These are phyloP conservation scores for Jaculus jaculus DNA, from an alignment of 2,113 vertebrate species.

Conservation along the genomic window DNA sequence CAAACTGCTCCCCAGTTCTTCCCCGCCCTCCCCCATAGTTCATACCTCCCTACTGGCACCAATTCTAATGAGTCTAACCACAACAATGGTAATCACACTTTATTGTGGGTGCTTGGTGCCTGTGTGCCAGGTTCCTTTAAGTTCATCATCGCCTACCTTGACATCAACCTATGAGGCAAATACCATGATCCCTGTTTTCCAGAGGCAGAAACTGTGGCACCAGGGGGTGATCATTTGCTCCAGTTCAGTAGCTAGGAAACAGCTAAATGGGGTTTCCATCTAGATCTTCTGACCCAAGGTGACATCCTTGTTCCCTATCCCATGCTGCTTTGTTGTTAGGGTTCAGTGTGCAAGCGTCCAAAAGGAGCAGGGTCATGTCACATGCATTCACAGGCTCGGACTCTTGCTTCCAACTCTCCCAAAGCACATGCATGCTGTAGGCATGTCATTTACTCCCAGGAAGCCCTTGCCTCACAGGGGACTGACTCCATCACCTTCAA, in stretches of 20 bases:
- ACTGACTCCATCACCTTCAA: neutral
- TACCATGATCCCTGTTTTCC: neutral
- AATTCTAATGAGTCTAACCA: neutral
- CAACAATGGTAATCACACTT: constrained; percentile 48
- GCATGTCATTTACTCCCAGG: neutral
- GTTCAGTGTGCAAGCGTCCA: neutral
- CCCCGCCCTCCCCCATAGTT: neutral
- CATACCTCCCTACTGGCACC: constrained; percentile 21
- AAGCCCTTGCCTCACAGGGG: neutral
- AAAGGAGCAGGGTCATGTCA: neutral
- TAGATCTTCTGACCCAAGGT: neutral
- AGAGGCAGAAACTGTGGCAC: neutral
- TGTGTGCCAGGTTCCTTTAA: constrained; percentile 33
- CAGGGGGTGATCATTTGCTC: neutral
- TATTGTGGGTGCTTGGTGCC: constrained; percentile 27
- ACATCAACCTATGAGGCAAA: neutral
- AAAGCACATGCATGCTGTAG: neutral
- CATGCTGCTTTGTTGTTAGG: neutral
- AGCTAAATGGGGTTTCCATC: neutral
- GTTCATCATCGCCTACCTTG: constrained; percentile 9
- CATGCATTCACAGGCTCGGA: neutral
- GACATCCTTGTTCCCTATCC: neutral
- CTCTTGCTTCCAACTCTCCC: neutral
- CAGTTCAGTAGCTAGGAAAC: neutral
- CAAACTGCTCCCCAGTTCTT: neutral